Base-by-base conservation (phyloP, 2,113 vertebrate genomes). In the Cichladusa arquata region DNA sequence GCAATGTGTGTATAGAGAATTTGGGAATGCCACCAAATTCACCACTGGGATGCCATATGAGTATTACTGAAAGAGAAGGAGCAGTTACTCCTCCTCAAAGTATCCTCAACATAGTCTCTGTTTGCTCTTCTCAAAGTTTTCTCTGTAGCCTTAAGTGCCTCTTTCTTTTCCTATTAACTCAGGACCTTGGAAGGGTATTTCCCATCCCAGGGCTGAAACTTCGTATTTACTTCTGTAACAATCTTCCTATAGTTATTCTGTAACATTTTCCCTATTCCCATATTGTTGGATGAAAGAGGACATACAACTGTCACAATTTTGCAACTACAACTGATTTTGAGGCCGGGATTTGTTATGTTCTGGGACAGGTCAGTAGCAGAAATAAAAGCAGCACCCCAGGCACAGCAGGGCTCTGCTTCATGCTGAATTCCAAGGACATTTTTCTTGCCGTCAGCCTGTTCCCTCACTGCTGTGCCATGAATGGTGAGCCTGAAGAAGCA, bases 261-360 rank as follows among this genome's bases (percentile, higher is more conserved):
- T 22, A 69, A n/a, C n/a, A 44, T 45, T 48, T 67, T 84, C n/a
- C 47, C 31, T 13, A 3, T 29, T 51, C 33, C 65, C 29, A 34
- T 15, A 34, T 9, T 6, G 23, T 22, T 11, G 15, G 6, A 58
- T 18, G 23, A 60, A 91, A 76, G 22, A 48, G 25, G 7, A 66
- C 19, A 11, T 15, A 33, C 8, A 18, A 19, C n/a, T 38, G 23
- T 6, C 57, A 70, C 31, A 53, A 28, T n/a, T 85, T 65, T 62
- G 56, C 60, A 79, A 9, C 25, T 36, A 22, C 9, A 61, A 66
- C 5, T 3, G 60, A 36, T 50, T 69, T 42, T 82, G 57, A 72
- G 62, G 53, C 0, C 2, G 1, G 4, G 45, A 33, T 24, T 28
- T 33, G 13, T 56, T 47, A 24, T 3, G 34, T 12, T 34, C 56